These are phyloP conservation scores for Coelopa pilipes DNA, from an alignment of 2,888 invertebrate genomes.

Conservation along the genomic window DNA sequence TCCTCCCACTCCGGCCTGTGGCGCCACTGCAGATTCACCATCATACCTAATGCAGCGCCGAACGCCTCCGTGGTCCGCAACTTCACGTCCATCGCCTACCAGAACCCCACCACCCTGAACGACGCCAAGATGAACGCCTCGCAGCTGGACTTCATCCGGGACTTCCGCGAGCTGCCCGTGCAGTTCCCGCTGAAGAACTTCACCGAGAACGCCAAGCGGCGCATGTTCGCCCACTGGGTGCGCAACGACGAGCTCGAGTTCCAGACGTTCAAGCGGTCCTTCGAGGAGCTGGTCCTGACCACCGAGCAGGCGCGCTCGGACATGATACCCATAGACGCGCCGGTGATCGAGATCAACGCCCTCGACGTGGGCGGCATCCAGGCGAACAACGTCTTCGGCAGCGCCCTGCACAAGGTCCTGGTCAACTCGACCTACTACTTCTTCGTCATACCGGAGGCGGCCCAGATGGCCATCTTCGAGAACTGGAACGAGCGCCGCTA, in stretches of 20 bases:
- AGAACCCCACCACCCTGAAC: conserved; percentile 52
- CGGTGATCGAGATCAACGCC: conserved; percentile 58
- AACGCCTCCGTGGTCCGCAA: conserved; percentile 70
- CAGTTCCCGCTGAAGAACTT: conserved; percentile 51
- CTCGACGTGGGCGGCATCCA: conserved; percentile 54
- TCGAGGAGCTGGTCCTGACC: conserved; percentile 55
- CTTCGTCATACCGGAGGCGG: conserved; percentile 63
- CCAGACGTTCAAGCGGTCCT: conserved; percentile 56
- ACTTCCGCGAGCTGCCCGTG: conserved; percentile 52
- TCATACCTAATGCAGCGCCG: conserved; percentile 66
- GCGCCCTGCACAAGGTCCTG: conserved; percentile 55
- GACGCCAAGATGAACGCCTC: conserved; percentile 58
- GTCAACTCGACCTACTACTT: conserved; percentile 60
- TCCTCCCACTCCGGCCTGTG: conserved; percentile 79
- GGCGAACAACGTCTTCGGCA: conserved; percentile 52
- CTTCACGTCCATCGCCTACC: conserved; percentile 69
- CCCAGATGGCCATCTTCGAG: conserved; percentile 60
- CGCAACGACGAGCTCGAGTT: conserved; percentile 59
- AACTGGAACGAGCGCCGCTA: conserved; percentile 61
- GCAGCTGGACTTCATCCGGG: conserved; percentile 54
- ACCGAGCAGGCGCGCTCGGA: conserved; percentile 52
- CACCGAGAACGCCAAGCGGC: conserved; percentile 57
- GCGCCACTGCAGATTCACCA: conserved; percentile 67
- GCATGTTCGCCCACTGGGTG: conserved; percentile 65
- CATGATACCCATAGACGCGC: conserved; percentile 51